These are phyloP conservation scores for Machimus atricapillus DNA, from an alignment of 2,888 invertebrate species.

Conservation along the genomic window DNA sequence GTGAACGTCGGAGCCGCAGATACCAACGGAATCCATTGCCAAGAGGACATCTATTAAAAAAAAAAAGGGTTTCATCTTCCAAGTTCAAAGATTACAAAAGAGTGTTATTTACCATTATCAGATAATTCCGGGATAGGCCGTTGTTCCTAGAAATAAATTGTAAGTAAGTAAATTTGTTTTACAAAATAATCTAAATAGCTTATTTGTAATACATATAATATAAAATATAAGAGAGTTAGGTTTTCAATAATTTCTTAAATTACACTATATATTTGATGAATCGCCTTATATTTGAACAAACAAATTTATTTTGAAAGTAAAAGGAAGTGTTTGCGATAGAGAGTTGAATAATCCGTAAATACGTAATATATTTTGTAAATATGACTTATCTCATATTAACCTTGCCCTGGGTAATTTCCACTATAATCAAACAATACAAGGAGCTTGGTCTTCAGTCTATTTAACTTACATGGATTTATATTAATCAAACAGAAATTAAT, in stretches of 20 bases:
- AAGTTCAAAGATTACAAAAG: not conserved
- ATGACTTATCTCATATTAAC: not conserved
- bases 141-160: conserved; percentile 76
- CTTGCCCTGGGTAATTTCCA: not conserved
- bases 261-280: too few relatives aligned
- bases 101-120: conserved; percentile 71
- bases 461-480: not conserved
- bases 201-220: too few relatives aligned
- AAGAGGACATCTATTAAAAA: conserved; percentile 65
- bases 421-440: not conserved
- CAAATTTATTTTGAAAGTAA: too few relatives aligned
- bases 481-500: not conserved
- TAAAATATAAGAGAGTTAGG: not conserved
- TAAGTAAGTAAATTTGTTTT: not conserved
- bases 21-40: conserved; percentile 92
- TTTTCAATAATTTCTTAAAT: too few relatives aligned
- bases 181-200: too few relatives aligned
- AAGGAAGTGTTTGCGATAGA: too few relatives aligned
- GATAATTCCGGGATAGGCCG: conserved; percentile 79
- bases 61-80: not conserved
- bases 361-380: too few relatives aligned
- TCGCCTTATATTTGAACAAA: too few relatives aligned
- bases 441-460: not conserved
- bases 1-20: conserved; percentile 96
- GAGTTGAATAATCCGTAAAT: too few relatives aligned